These are phyloP conservation scores for Scaptodrosophila latifasciaeformis DNA, from an alignment of 2,888 invertebrate genomes.

Conservation along the genomic window DNA sequence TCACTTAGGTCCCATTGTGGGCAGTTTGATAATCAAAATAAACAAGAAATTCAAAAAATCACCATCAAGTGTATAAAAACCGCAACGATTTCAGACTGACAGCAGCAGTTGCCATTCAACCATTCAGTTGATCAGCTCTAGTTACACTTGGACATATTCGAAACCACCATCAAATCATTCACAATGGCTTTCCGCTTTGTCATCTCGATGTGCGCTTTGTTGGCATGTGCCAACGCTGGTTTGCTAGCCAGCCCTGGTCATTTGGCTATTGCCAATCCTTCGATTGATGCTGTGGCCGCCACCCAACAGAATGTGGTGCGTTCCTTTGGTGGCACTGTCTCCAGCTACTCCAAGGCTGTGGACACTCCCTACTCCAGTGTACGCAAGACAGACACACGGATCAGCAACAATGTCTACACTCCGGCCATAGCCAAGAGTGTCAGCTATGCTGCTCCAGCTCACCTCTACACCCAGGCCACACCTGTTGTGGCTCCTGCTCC, in stretches of 20 bases:
- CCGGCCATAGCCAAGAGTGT: conserved; percentile 68
- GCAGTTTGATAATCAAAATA: conserved; percentile 34
- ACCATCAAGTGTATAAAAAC: conserved; percentile 59
- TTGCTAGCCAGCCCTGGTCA: conserved; percentile 71
- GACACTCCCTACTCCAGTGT: conserved; percentile 80
- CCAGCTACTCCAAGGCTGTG: conserved; percentile 79
- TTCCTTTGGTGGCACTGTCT: conserved; percentile 77
- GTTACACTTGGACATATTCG: conserved; percentile 1
- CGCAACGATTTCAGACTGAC: conserved; percentile 41
- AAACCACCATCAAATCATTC: conserved; percentile 7
- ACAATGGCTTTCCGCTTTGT: conserved; percentile 76
- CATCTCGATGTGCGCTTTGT: conserved; percentile 78
- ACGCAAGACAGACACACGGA: conserved; percentile 78
- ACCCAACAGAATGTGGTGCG: conserved; percentile 78
- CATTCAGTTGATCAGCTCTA: conserved; percentile 12
- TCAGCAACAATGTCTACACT: conserved; percentile 78
- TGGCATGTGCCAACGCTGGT: conserved; percentile 81
- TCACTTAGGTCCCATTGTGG: conserved; percentile 47
- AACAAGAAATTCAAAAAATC: too few species aligned
- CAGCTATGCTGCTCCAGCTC: conserved; percentile 60
- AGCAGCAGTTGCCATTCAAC: conserved; percentile 56
- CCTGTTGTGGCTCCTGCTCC: conserved; percentile 41
- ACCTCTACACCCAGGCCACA: conserved; percentile 53
- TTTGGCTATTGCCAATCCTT: conserved; percentile 56
- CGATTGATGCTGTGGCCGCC: conserved; percentile 70